Evolutionary conservation across 2,113 vertebrate species (phyloP), one percentile per base, ranked within the genome.

Genomic region (Ciconia maguari): DNA sequence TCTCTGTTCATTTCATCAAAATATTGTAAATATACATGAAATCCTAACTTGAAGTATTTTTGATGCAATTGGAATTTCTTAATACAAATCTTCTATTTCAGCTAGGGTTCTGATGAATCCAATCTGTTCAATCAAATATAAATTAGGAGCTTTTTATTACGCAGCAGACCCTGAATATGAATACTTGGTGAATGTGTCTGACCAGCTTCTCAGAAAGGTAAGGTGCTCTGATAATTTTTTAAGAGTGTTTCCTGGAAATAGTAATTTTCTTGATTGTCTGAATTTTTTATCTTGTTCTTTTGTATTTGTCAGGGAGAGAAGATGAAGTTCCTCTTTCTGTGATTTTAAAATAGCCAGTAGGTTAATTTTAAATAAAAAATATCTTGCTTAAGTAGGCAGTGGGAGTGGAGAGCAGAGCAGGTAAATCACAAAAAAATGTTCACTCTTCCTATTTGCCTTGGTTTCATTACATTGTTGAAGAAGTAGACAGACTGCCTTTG

Each of bases 1-100:
- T 87, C 41, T 93, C 30, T 91, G 46, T 66, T 93, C 62, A 78
- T 93, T 90, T 83, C 52, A 82, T 65, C 44, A 62, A 93, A 93
- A 66, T 89, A 79, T 64, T 91, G 91, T 48, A 91, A 93, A 90
- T 71, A 93, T 62, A 88, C 27, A 48, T 78, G 79, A 54, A 87
- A 76, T 83, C 38, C 19, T 55, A 68, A 89, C 62, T 66, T 68
- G 21, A 60, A 57, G 5, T 54, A 25, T 66, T 83, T 93, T 76
- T 85, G 7, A 71, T 80, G 57, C 19, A 25, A 13, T 66, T 57
- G 19, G 19, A 87, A 85, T 79, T 83, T 89, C 48, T 82, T 77
- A 26, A 62, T 38, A 62, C 5, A 70, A 69, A 58, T 70, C 74
- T 92, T 58, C 16, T 78, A 6, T 77, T 93, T 94, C 32, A 52